Base-by-base conservation (phyloP, 2,888 invertebrate species). In the Perithous albicinctus region DNA sequence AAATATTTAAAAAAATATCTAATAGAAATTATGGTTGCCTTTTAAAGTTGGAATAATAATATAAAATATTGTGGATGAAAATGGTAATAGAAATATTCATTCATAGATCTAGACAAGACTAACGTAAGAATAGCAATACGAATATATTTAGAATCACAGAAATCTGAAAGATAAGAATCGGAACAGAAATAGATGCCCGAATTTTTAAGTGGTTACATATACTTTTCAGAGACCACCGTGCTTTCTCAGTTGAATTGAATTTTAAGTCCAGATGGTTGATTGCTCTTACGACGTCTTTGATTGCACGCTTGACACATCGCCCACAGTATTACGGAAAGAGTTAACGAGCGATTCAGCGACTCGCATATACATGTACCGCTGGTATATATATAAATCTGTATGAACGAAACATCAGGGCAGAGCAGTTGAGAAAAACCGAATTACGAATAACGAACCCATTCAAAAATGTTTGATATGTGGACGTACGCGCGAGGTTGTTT, bases 311-410 rank as follows among this genome's bases (percentile, higher is more conserved):
- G 59, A 46, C 41, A 29, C 72, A 43, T 41, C 43, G 59, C 29
- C 43, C 54, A 56, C 70, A 18, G 43, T 29, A 56, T 70, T 43
- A 32, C 43, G 59, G 41, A 59, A 59, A 46, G 43, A 46, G 43
- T 59, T 72, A 72, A 72, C 72, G 72, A 72, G 56, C 72, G 72
- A 59, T 72, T 72, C 72, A 72, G 72, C 12, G 29, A 29, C 26
- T 43, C 32, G 43, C 43, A 29, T 41, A 20, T 10, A 38, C 23
- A 59, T 35, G n/a, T 29, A 6, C n/a, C 5, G 2, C n/a, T 12
- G 1, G 15, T 18, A 29, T 32, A 56, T 26, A 32, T 6, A 32
- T 32, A n/a, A 56, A 32, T 59, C 18, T 59, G 10, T 8, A 23
- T 38, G 38, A 61, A 10, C 29, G 59, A 59, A 35, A 35, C 18